Evolutionary conservation across 2,888 invertebrate species (phyloP), one percentile per base, ranked within the genome.

Genomic region (Philopedon plagiatum): DNA sequence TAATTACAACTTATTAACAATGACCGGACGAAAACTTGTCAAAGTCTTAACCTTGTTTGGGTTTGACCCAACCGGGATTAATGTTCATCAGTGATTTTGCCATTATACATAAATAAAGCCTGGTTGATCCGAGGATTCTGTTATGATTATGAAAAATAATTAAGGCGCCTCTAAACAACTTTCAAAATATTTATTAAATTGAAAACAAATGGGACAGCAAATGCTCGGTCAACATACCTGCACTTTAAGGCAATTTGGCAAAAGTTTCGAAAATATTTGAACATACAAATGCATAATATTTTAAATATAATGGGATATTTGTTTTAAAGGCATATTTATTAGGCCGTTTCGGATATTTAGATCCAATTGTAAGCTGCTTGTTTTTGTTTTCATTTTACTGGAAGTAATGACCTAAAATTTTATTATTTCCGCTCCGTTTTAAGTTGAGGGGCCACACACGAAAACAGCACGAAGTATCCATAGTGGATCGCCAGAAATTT

Each of bases 221-320:
- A 15, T 32, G 37, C 18, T 57, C 21, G 34, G 34, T 57, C 57
- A 57, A 57, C 57, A 57, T 57, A 2, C 34, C 18, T 19, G 1
- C n/a, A 56, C 34, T 32, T 56, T 18, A 15, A 34, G 56, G 56
- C 37, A 4, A 37, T 57, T 57, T 57, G 57, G 57, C 57, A 18
- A n/a, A 9, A 21, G 13, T 21, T 57, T n/a, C 21, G 34, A 19
- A 57, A 57, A 57, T 57, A 57, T 57, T 57, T 34, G 32, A 56
- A 19, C 11, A n/a, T n/a, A 37, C n/a, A 4, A 11, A 57, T n/a
- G 18, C 37, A 57, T 37, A 13, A 37, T 57, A 57, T 37, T 57
- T 57, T 34, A 37, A n/a, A 54, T 37, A 57, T 21, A 57, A 57
- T 37, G 57, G 21, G 57, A 2, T 37, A 37, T 21, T 21, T 57